These are phyloP conservation scores for Cinara cedri DNA, from an alignment of 2,888 invertebrate genomes.

Conservation along the genomic window DNA sequence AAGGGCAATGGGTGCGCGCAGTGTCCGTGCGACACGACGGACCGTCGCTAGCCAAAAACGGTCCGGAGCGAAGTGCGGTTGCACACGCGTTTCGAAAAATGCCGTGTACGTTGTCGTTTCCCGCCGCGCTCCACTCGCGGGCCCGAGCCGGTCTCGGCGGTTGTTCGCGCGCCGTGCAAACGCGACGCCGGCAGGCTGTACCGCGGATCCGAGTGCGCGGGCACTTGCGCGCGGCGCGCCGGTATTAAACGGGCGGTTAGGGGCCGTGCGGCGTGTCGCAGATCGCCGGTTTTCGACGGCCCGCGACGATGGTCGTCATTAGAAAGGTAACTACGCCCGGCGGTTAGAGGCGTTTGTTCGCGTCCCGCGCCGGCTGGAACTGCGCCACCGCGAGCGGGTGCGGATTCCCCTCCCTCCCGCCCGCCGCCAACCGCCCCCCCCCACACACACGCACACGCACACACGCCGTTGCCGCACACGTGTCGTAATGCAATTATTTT, in stretches of 20 bases:
- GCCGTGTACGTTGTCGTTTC: too few species aligned
- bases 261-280: conserved; percentile 21
- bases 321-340: conserved; percentile 20
- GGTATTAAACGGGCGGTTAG: conserved; percentile 20
- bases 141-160: too few species aligned
- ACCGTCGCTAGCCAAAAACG: too few species aligned
- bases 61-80: too few species aligned
- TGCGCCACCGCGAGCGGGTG: conserved; percentile 14
- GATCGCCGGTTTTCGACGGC: conserved; percentile 22
- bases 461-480: too few species aligned
- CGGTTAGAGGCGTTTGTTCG: conserved; percentile 15
- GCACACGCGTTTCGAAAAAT: too few species aligned
- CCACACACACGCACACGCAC: too few species aligned
- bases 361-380: neutral
- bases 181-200: neutral
- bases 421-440: too few species aligned
- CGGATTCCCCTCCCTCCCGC: too few species aligned
- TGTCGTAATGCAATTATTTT: conserved; percentile 28
- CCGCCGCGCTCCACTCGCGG: too few species aligned
- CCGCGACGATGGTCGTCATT: conserved; percentile 9
- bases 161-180: neutral
- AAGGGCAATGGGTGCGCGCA: too few species aligned
- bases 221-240: neutral
- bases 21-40: too few species aligned
- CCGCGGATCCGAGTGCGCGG: neutral